These are phyloP conservation scores for Halcyon leucocephala DNA, from an alignment of 2,797 vertebrate species.

Conservation along the genomic window DNA sequence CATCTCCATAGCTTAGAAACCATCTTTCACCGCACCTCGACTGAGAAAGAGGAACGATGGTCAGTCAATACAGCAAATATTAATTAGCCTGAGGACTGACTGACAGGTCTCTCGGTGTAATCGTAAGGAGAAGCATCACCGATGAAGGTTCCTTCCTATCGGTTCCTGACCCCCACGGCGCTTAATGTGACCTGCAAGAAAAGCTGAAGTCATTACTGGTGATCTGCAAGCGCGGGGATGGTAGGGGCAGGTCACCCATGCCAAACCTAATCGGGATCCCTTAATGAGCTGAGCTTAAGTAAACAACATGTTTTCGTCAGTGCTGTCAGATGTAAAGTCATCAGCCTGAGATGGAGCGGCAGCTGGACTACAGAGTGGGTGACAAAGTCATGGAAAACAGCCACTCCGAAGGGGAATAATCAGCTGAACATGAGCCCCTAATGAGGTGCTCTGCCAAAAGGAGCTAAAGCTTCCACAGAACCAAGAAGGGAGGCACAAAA, in stretches of 20 bases:
- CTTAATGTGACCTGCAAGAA: not conserved
- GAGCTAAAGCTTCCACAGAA: not conserved
- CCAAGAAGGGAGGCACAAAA: not conserved
- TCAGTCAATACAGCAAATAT: not conserved
- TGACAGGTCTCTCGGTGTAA: not conserved
- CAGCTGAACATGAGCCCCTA: conserved; percentile 9
- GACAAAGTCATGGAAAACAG: not conserved
- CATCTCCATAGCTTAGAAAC: rapidly evolving
- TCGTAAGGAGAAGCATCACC: not conserved
- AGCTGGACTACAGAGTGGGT: not conserved
- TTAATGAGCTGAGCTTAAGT: conserved; percentile 45
- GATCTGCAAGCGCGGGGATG: not conserved
- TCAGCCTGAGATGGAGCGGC: not conserved
- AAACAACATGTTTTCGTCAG: conserved; percentile 34
- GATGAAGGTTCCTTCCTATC: not conserved
- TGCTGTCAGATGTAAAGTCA: not conserved
- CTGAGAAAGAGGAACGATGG: not conserved
- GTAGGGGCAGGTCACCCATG: not conserved
- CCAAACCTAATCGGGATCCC: not conserved
- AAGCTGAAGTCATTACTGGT: not conserved
- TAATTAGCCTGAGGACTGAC: conserved; percentile 26
- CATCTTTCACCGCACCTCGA: not conserved
- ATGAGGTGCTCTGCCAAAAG: conserved; percentile 35
- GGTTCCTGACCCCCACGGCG: not conserved
- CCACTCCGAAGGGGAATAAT: conserved; percentile 36